A percentile compares a stretch with the other conserved stretches of the same genome.
These are phyloP conservation scores for Globodera ellingtonae DNA, from an alignment of 1,140 invertebrate species.

Conservation along the genomic window DNA sequence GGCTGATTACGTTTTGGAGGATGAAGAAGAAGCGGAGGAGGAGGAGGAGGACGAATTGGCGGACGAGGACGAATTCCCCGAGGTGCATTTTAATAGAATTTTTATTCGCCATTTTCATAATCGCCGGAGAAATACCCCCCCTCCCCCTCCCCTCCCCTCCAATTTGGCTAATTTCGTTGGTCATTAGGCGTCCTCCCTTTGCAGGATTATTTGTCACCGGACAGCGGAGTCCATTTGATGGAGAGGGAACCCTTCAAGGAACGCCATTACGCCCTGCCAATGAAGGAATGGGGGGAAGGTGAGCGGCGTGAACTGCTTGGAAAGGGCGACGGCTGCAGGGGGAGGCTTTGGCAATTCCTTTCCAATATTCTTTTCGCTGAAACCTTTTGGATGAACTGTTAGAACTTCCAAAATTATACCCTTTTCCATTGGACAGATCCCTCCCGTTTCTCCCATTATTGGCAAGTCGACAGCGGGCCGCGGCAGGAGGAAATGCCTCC, in stretches of 20 bases:
- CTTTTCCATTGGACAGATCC: conserved; percentile 48
- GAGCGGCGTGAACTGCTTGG: neutral
- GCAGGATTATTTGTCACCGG: conserved; percentile 39
- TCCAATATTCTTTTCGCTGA: neutral
- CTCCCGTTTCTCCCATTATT: conserved; percentile 77
- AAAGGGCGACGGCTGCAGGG: neutral
- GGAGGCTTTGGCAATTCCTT: too few relatives aligned
- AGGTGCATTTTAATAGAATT: conserved; percentile 15
- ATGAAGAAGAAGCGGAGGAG: conserved; percentile 51
- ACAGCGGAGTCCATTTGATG: conserved; percentile 57
- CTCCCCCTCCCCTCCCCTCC: too few relatives aligned
- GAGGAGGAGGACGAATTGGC: conserved; percentile 57
- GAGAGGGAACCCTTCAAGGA: conserved; percentile 56
- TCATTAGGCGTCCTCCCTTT: neutral
- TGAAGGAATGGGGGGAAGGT: conserved; percentile 11
- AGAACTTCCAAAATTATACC: neutral
- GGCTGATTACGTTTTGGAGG: conserved; percentile 47
- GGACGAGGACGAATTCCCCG: neutral
- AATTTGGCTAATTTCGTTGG: neutral
- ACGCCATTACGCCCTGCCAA: conserved; percentile 17
- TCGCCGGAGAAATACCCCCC: neutral
- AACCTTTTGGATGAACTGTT: neutral
- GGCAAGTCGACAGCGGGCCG: conserved; percentile 96
- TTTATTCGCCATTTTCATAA: neutral
- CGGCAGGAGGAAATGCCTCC: conserved; percentile 83